A percentile compares a stretch with the other conserved stretches of the same genome.
phyloP scores from a whole-genome alignment of 2,113 vertebrate genomes.

The Archocentrus centrarchus region DNA sequence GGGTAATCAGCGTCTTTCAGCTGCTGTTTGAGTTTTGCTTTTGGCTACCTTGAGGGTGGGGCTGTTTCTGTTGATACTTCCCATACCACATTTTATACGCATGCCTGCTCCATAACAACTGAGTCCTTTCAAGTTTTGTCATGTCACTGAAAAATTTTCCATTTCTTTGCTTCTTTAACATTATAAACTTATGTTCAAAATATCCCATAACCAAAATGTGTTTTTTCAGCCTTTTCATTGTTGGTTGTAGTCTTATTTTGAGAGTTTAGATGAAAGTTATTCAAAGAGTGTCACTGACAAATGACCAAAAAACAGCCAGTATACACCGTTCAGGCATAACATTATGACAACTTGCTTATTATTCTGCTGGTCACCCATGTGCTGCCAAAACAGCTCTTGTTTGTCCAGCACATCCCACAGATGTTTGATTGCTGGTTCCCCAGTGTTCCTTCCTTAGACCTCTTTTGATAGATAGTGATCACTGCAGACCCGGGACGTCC shows the following conservation, averaged over 20 bases:
- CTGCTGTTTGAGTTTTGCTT: background rate
- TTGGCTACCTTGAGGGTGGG: constrained; percentile 3
- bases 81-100: constrained; percentile 58
- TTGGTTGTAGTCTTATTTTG: background rate
- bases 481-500: too few relatives aligned
- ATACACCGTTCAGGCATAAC: too few relatives aligned
- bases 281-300: background rate
- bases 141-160: background rate
- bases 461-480: too few relatives aligned
- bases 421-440: too few relatives aligned
- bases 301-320: background rate
- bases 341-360: too few relatives aligned
- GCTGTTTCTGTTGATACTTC: constrained; percentile 52
- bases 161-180: background rate
- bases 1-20: background rate
- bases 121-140: constrained; percentile 7
- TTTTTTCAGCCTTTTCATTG: background rate
- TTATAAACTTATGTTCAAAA: background rate
- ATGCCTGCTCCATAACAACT: constrained; percentile 35
- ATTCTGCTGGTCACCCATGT: too few relatives aligned
- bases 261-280: background rate
- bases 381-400: too few relatives aligned
- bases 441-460: too few relatives aligned
- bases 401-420: too few relatives aligned
- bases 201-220: background rate